phyloP scores from a whole-genome alignment of 2,113 vertebrate species.

The Ictalurus punctatus region DNA sequence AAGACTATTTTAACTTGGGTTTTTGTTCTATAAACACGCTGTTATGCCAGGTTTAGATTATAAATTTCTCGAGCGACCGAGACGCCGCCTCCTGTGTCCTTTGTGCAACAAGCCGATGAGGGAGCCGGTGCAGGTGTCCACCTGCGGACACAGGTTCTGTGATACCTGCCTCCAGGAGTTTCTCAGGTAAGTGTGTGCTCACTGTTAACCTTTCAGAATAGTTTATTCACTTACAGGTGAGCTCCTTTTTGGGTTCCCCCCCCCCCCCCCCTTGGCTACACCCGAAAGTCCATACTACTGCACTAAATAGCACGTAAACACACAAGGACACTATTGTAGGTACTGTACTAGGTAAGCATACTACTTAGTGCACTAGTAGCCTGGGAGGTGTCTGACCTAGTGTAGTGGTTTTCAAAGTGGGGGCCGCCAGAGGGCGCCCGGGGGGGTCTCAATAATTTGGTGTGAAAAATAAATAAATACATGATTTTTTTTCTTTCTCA shows the following conservation, averaged over 20 bases:
- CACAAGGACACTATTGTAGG: background rate
- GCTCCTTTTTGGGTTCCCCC: background rate
- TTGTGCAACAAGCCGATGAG: conserved; percentile 95
- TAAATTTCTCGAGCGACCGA: conserved; percentile 94
- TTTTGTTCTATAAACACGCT: background rate
- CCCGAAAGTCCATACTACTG: background rate
- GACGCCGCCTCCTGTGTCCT: conserved; percentile 89
- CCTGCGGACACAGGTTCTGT: conserved; percentile 96
- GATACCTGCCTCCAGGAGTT: conserved; percentile 98
- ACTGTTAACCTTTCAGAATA: background rate
- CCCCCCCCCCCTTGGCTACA: background rate
- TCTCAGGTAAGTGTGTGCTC: conserved; percentile 69
- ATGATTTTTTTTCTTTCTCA: no score
- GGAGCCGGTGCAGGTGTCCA: conserved; percentile 95
- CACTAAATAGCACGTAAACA: background rate
- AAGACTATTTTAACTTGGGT: fast-evolving
- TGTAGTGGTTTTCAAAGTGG: no score
- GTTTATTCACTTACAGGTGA: background rate
- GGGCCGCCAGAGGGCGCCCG: no score
- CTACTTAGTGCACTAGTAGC: background rate
- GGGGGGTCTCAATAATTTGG: no score
- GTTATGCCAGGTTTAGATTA: conserved; percentile 94
- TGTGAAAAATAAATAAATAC: no score
- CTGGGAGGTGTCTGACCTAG: background rate
- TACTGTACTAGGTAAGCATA: background rate